These are phyloP conservation scores for Geophilus truncorum DNA, from an alignment of 2,888 invertebrate species.

Conservation along the genomic window DNA sequence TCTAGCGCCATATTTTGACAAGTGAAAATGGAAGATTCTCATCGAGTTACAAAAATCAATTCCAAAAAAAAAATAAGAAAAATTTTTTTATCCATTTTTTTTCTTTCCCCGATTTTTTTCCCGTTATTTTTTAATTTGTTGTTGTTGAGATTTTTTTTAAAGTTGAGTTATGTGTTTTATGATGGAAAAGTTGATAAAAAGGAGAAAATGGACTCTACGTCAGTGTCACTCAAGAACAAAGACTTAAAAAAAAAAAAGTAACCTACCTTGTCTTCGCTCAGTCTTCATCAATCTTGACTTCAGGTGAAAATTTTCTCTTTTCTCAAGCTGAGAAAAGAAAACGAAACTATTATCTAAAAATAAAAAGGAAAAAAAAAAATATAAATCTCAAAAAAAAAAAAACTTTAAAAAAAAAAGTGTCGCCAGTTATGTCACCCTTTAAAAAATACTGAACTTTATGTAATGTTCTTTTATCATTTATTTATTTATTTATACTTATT, in stretches of 20 bases:
- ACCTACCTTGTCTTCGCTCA: background rate
- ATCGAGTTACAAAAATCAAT: background rate
- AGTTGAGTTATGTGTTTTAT: too few species aligned
- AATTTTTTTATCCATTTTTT: background rate
- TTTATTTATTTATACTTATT: constrained; percentile 25
- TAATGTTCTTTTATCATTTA: background rate
- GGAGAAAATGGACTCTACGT: constrained; percentile 2
- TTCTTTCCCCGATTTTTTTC: background rate
- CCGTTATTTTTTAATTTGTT: background rate
- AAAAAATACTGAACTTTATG: background rate
- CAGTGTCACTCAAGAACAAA: constrained; percentile 17
- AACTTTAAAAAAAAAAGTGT: background rate
- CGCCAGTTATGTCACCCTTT: background rate
- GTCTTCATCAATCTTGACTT: constrained; percentile 1
- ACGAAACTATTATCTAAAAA: background rate
- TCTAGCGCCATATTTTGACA: background rate
- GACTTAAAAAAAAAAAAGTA: background rate
- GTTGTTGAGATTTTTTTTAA: background rate
- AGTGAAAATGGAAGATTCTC: background rate
- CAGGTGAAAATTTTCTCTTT: background rate
- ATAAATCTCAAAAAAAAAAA: background rate
- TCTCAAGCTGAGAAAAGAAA: background rate
- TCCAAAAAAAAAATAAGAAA: background rate
- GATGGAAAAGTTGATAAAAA: background rate
- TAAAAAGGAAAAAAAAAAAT: background rate